Conservation (phyloP, 1,140 invertebrate species). For the Drosophila subpulchrella region DNA sequence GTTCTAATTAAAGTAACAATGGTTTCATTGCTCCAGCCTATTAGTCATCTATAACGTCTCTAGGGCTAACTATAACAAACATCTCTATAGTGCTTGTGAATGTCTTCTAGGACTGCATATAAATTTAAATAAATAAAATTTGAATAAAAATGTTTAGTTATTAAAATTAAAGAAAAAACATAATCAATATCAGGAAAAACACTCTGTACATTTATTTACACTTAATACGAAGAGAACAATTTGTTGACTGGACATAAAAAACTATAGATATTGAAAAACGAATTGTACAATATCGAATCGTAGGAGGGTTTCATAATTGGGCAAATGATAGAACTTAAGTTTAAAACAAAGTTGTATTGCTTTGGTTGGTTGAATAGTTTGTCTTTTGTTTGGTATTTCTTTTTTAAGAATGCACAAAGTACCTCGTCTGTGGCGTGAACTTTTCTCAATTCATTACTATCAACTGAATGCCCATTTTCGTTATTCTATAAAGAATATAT, state of each 20-base stretch:
- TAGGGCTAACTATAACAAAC: constrained; percentile 16
- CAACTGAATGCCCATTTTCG: constrained; percentile 84
- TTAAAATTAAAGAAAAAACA: constrained; percentile 14
- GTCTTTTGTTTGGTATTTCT: constrained; percentile 49
- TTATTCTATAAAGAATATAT: constrained; percentile 84
- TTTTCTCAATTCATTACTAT: constrained; percentile 85
- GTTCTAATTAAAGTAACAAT: constrained; percentile 1
- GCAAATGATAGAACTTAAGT: constrained; percentile 68
- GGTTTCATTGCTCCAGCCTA: not conserved
- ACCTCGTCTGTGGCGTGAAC: constrained; percentile 85
- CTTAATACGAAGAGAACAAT: constrained; percentile 69
- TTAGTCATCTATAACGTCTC: constrained; percentile 12
- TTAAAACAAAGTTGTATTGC: constrained; percentile 55
- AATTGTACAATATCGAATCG: constrained; percentile 72
- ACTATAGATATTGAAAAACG: constrained; percentile 49
- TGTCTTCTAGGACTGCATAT: constrained; percentile 4
- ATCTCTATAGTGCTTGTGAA: constrained; percentile 20
- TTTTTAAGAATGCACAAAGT: constrained; percentile 84
- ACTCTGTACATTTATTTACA: constrained; percentile 83
- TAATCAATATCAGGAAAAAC: constrained; percentile 51
- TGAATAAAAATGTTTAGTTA: not conserved
- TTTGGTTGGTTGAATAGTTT: constrained; percentile 56
- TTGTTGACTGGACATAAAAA: constrained; percentile 50
- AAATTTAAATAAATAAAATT: constrained; percentile 23
- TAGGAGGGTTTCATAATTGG: constrained; percentile 57